These are phyloP conservation scores for Pocillopora damicornis DNA, from an alignment of 64 coral and sea anemone species.

Conservation along the genomic window DNA sequence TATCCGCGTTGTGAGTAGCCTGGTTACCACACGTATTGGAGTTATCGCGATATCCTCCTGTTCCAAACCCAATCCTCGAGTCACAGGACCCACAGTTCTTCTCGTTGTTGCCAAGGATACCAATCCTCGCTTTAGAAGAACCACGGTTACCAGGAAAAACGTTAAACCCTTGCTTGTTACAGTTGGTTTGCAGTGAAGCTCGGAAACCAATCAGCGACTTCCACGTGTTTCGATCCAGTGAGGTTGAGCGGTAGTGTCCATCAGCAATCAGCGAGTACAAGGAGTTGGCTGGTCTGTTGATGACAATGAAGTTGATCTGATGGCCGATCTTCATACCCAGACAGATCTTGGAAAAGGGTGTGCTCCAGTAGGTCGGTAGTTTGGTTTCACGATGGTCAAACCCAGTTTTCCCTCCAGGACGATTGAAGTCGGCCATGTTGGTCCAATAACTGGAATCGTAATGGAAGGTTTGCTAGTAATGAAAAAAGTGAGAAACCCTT, in stretches of 20 bases:
- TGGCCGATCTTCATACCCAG: too few species aligned
- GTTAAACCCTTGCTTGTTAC: neutral
- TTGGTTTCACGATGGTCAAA: neutral
- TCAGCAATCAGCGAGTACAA: neutral
- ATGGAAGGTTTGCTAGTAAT: neutral
- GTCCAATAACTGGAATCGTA: neutral
- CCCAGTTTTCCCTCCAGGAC: neutral
- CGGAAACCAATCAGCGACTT: neutral
- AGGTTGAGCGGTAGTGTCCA: neutral
- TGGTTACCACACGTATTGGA: neutral
- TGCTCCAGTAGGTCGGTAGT: neutral
- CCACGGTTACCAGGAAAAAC: neutral
- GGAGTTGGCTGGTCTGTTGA: neutral
- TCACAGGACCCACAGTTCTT: neutral
- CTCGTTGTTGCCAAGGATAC: neutral
- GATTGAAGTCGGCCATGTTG: neutral
- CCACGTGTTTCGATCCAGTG: neutral
- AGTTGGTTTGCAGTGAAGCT: neutral
- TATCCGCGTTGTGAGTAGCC: neutral
- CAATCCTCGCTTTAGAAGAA: neutral
- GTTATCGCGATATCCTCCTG: neutral
- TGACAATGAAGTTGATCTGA: neutral
- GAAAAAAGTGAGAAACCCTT: neutral
- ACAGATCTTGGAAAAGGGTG: too few species aligned
- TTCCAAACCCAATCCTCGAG: neutral